phyloP scores from a whole-genome alignment of 1,140 invertebrate genomes.

The Eueides isabella region DNA sequence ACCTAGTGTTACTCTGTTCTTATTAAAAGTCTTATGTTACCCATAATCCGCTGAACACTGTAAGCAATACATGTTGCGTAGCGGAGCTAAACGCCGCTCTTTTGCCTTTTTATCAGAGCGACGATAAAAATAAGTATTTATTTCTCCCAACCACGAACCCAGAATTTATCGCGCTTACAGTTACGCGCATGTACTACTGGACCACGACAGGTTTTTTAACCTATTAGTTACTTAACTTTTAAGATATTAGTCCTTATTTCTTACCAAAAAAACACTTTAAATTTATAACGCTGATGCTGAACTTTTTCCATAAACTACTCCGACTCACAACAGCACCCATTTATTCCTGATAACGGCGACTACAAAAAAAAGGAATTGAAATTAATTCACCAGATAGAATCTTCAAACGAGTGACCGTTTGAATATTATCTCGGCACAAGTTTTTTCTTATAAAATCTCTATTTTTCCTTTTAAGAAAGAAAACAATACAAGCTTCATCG shows the following conservation, averaged over 20 bases:
- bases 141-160: too few species aligned
- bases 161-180: too few species aligned
- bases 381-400: constrained; percentile 73
- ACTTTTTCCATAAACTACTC: constrained; percentile 41
- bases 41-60: too few species aligned
- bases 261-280: constrained; percentile 34
- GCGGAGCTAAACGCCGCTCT: too few species aligned
- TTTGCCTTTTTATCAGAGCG: too few species aligned
- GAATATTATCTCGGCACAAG: constrained; percentile 63
- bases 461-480: constrained; percentile 39
- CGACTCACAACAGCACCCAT: constrained; percentile 49
- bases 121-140: too few species aligned
- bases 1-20: not conserved
- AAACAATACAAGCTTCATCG: constrained; percentile 72
- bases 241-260: not conserved
- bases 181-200: too few species aligned
- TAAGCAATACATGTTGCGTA: too few species aligned
- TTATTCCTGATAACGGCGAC: constrained; percentile 58
- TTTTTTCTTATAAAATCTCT: constrained; percentile 40
- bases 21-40: too few species aligned
- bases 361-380: constrained; percentile 69
- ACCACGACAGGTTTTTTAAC: too few species aligned
- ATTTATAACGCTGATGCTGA: constrained; percentile 38
- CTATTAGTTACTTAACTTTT: too few species aligned
- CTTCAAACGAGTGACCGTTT: constrained; percentile 58